Conservation (phyloP, 2,797 vertebrate genomes). For the Chaetodon trifasciatus region DNA sequence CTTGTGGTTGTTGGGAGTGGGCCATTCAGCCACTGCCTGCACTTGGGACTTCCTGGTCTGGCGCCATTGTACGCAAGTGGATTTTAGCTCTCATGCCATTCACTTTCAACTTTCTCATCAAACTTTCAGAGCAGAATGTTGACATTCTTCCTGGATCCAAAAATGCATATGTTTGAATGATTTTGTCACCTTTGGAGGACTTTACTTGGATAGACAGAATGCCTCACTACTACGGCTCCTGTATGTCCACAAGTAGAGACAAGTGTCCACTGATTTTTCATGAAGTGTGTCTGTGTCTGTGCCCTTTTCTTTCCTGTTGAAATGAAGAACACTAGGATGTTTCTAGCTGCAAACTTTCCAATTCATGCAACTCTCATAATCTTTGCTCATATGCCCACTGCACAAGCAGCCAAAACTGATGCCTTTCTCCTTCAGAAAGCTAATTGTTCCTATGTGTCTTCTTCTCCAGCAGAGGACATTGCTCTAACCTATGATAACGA, state of each 20-base stretch:
- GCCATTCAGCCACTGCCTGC: too few species aligned
- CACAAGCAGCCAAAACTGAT: too few species aligned
- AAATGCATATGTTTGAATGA: background rate
- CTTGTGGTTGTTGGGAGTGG: too few species aligned
- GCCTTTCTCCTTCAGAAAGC: too few species aligned
- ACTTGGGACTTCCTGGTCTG: background rate
- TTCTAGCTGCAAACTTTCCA: background rate
- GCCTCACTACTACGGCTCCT: too few species aligned
- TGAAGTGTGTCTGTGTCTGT: too few species aligned
- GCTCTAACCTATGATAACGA: background rate
- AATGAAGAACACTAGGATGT: background rate
- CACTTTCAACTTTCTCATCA: background rate
- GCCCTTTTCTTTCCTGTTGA: too few species aligned
- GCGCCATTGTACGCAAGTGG: background rate
- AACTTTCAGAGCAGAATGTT: background rate
- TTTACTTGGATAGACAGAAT: background rate
- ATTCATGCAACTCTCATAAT: too few species aligned
- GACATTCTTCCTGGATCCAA: background rate
- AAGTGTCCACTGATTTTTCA: too few species aligned
- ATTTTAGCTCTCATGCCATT: background rate
- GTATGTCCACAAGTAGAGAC: too few species aligned
- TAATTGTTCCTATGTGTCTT: background rate
- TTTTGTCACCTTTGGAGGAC: background rate
- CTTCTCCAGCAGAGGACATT: slow-evolving; percentile 1
- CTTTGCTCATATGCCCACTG: too few species aligned